Percentiles rank a stretch among this genome's conserved stretches.
Conservation (phyloP, 2,888 invertebrate genomes). For the Achlya flavicornis region DNA sequence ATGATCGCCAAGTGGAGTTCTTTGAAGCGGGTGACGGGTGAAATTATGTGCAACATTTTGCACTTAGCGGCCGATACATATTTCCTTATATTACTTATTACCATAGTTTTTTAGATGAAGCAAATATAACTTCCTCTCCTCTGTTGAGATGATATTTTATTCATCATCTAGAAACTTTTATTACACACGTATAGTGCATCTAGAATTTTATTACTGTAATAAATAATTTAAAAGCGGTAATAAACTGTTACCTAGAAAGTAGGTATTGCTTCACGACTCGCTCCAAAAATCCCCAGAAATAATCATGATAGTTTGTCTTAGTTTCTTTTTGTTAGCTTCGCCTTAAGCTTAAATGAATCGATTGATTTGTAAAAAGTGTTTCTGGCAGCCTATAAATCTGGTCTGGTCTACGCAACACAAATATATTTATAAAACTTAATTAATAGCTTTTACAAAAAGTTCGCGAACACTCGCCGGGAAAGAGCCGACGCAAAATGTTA, state of each 20-base stretch:
- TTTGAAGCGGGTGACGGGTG: too few species aligned
- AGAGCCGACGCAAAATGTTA: neutral
- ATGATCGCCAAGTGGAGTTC: neutral
- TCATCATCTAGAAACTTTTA: neutral
- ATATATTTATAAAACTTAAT: slow-evolving; percentile 8
- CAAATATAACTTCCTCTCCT: slow-evolving; percentile 1
- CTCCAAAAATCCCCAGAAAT: neutral
- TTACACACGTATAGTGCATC: neutral
- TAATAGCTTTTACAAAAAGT: slow-evolving; percentile 6
- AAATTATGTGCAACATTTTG: neutral
- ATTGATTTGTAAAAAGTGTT: slow-evolving; percentile 8
- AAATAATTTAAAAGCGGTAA: neutral
- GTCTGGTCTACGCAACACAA: neutral
- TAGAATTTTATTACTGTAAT: neutral
- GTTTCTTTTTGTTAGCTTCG: neutral
- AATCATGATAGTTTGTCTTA: neutral
- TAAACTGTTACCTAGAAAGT: neutral
- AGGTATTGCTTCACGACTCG: neutral
- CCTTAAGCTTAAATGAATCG: neutral
- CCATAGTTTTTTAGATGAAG: neutral
- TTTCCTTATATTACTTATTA: neutral
- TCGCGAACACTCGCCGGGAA: slow-evolving; percentile 3
- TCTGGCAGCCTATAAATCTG: slow-evolving; percentile 7
- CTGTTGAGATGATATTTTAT: neutral
- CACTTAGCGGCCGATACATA: too few species aligned